Evolutionary conservation across 2,797 vertebrate species (phyloP), one percentile per base, ranked within the genome.

Genomic region (Melanotaenia pygmaea): DNA sequence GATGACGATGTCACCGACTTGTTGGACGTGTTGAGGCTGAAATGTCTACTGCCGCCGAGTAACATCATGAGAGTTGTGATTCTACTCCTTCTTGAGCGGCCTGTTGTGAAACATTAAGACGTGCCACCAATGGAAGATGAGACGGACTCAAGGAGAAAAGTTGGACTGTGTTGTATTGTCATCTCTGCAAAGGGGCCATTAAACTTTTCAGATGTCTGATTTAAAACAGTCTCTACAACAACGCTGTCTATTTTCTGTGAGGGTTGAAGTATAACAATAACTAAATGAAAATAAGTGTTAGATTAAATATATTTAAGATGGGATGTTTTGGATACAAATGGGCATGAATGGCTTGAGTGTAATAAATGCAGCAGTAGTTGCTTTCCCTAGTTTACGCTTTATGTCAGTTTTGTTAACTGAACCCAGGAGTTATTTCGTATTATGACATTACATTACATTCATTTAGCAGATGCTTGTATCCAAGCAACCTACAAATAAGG

Each of bases 1-100:
- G 95, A 73, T 97, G 95, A 94, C 28, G 51, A 59, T 12, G 67
- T 65, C 28, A 12, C 28, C 89, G 91, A 84, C 6, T 28, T 40
- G 28, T 40, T 28, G 50, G 35, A 38, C 51, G 18, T 5, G 38
- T 59, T 72, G 47, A 45, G 28, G 11, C 30, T 79, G 2, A 34
- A 71, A 74, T 65, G 24, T 51, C 57, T 67, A 32, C 54, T 22
- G n/a, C 60, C 2, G 0, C 61, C 14, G 47, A 74, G 2, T 80
- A 66, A 26, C 32, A 38, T 51, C 13, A 50, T 61, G 59, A 71
- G 35, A 67, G 67, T 67, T 68, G 11, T 71, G 60, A 51, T 79
- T 26, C 64, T 37, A 45, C 35, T 78, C 40, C 32, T 61, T 35
- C 1, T 67, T n/a, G 12, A 85, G 59, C 5, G 3, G 43, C 32